Evolutionary conservation across 2,888 invertebrate species (phyloP).

Genomic region (Mythimna albipuncta): DNA sequence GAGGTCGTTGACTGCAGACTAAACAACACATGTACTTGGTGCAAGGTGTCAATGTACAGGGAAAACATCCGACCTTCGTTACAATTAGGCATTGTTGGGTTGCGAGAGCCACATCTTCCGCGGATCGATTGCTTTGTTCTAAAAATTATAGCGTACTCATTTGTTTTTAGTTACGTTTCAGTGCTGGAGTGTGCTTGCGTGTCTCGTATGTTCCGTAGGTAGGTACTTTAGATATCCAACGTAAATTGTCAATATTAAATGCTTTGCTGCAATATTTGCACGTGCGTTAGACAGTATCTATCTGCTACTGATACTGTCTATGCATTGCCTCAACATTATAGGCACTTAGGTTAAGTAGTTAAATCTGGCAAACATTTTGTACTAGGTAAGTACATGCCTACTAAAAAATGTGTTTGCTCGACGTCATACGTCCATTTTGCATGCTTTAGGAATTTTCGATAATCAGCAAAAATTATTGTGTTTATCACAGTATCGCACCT

Average conservation of each 20-base stretch:
- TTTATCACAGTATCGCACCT: constrained; percentile 1
- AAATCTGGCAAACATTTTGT: too few relatives aligned
- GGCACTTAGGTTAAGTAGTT: too few relatives aligned
- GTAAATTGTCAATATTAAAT: constrained; percentile 28
- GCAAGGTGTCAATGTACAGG: constrained; percentile 78
- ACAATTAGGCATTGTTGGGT: constrained; percentile 59
- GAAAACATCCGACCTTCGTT: constrained; percentile 70
- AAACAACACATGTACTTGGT: constrained; percentile 75
- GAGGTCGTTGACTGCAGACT: constrained; percentile 83
- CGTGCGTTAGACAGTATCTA: constrained; percentile 33
- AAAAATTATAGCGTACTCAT: constrained; percentile 18
- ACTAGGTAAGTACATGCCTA: not conserved
- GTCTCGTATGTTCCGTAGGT: constrained; percentile 14
- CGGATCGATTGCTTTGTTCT: constrained; percentile 32
- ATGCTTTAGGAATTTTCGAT: constrained; percentile 28
- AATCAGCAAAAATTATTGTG: constrained; percentile 24
- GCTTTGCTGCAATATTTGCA: constrained; percentile 32
- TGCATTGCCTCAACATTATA: not conserved
- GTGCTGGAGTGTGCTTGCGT: constrained; percentile 12
- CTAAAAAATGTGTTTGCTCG: constrained; percentile 8
- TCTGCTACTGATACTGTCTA: not conserved
- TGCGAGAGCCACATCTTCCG: constrained; percentile 32
- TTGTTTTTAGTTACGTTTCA: constrained; percentile 29
- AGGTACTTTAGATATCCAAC: constrained; percentile 5
- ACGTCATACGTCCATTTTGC: constrained; percentile 25